Base-by-base conservation (phyloP, 2,797 vertebrate genomes). In the Lagodon rhomboides region DNA sequence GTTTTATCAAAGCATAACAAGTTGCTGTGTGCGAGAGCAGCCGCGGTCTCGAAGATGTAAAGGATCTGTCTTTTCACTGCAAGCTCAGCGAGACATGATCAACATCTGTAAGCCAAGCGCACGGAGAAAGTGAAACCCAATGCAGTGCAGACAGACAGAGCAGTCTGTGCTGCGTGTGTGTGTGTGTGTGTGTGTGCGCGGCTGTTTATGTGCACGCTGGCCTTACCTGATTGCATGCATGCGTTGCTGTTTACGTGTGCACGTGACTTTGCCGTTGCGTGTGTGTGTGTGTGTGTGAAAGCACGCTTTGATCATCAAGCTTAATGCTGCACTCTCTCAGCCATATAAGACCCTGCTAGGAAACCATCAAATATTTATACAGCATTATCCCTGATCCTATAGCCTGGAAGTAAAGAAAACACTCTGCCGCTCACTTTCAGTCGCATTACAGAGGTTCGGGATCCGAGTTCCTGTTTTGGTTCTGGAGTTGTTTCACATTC, bases 361-460 rank as follows among this genome's bases (percentile, higher is more conserved):
- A 93, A 91, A 90, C 69, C 92, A 94, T 94, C 91, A 94, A 94
- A 94, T 94, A 94, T 94, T 94, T 92, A 94, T 94, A 90, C 83
- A 84, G 75, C 92, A 93, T 94, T 94, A 93, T 88, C 87, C 87
- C 79, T 76, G 88, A 89, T 91, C 89, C 90, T 94, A 89, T 89
- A 89, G 92, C 81, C 82, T 83, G 83, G 72, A 88, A 89, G 88
- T 88, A 89, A 68, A 79, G 86, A 90, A 91, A 90, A 87, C 89
- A 87, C 85, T 79, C 79, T 74, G 60, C 83, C 74, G 62, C 85
- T 54, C 76, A 85, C 85, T 82, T 82, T 84, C 78, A 38, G 65
- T 76, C 77, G 87, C 84, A 80, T 84, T 87, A 81, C 78, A 70
- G 56, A 85, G 82, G 75, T 75, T 72, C 66, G 54, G 49, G 47